These are phyloP conservation scores for Helostoma temminkii DNA, from an alignment of 2,797 vertebrate species.

Conservation along the genomic window DNA sequence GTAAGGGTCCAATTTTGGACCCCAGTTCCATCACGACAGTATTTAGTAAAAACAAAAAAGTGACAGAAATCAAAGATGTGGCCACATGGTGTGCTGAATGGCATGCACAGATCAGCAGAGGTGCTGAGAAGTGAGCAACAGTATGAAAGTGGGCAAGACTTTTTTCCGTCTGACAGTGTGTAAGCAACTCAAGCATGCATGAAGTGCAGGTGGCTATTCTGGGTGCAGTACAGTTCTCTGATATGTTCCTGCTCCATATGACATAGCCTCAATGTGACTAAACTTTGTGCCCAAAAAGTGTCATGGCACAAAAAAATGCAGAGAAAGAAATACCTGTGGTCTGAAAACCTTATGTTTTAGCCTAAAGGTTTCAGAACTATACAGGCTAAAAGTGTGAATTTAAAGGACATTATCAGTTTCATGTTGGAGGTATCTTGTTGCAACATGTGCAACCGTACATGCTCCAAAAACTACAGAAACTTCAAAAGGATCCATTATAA, in stretches of 20 bases:
- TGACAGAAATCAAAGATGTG: conserved; percentile 76
- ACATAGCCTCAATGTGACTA: not conserved
- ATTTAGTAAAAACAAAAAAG: conserved; percentile 77
- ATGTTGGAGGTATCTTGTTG: not conserved
- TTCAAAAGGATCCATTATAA: conserved; percentile 3
- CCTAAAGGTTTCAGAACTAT: not conserved
- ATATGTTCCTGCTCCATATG: not conserved
- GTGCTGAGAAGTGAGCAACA: not conserved
- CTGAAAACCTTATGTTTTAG: conserved; percentile 1
- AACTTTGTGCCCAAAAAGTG: conserved; percentile 7
- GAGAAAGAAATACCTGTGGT: not conserved
- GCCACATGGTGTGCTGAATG: conserved; percentile 40
- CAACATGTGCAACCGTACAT: not conserved
- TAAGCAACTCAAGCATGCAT: conserved; percentile 39
- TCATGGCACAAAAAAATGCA: conserved; percentile 1
- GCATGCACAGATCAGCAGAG: conserved; percentile 42
- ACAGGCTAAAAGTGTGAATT: not conserved
- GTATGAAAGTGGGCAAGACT: conserved; percentile 13
- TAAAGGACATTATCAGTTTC: not conserved
- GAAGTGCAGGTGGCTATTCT: not conserved
- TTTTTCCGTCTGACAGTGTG: not conserved
- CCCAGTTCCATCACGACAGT: conserved; percentile 75
- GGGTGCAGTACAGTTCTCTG: not conserved
- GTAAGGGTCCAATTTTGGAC: conserved; percentile 73
- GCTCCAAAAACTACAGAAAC: not conserved